phyloP scores from a whole-genome alignment of 2,797 vertebrate genomes.

The Anguilla marmorata region DNA sequence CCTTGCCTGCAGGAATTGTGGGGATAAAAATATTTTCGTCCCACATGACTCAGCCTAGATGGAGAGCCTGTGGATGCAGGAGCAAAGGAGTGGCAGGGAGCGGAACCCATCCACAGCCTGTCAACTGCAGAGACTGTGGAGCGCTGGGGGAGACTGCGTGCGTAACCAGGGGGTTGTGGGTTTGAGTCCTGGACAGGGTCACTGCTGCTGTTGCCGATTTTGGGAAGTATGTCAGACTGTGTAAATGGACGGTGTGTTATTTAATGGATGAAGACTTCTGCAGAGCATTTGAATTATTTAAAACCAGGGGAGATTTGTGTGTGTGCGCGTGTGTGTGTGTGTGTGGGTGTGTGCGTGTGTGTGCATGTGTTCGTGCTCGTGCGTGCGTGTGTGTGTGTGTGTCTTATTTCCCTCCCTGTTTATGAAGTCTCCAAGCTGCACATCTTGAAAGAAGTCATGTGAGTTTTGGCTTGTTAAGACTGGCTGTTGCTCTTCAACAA shows the following conservation, averaged over 20 bases:
- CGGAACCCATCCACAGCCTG: neutral
- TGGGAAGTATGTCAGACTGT: neutral
- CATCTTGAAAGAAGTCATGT: neutral
- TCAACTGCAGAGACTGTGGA: too few species aligned
- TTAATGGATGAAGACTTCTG: neutral
- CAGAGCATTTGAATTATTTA: neutral
- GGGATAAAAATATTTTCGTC: constrained; percentile 34
- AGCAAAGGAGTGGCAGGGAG: neutral
- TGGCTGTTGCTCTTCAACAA: neutral
- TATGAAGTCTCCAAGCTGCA: neutral
- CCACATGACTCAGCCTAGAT: constrained; percentile 33
- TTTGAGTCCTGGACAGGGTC: neutral
- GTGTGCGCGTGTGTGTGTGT: neutral
- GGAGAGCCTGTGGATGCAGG: constrained; percentile 23
- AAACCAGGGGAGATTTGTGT: neutral
- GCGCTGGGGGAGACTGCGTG: neutral
- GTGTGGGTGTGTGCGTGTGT: neutral
- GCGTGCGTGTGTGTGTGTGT: constrained; percentile 10
- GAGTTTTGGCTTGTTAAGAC: neutral
- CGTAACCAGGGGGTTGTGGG: neutral
- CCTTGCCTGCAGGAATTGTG: constrained; percentile 6
- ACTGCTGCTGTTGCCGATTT: neutral
- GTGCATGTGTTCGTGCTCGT: neutral
- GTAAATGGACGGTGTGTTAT: neutral
- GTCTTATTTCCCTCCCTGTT: neutral